phyloP scores from a whole-genome alignment of 1,140 invertebrate genomes.

The Camponotus pennsylvanicus region DNA sequence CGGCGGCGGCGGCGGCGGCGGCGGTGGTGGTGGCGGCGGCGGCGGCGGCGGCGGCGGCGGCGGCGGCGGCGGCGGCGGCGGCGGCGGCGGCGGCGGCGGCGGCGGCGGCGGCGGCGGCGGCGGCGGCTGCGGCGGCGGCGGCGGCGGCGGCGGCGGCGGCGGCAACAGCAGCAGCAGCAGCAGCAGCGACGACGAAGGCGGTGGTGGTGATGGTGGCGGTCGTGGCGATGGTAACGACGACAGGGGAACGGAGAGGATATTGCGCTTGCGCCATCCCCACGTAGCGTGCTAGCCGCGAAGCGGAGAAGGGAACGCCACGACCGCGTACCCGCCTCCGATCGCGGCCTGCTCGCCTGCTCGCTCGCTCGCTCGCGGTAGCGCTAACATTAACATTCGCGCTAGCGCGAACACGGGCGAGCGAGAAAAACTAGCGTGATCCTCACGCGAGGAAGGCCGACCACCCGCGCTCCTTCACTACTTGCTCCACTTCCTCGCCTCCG shows the following conservation, averaged over 20 bases:
- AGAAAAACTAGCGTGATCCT: conserved; percentile 34
- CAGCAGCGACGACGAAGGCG: conserved; percentile 65
- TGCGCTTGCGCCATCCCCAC: conserved; percentile 76
- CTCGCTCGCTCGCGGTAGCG: conserved; percentile 52
- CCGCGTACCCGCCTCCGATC: conserved; percentile 78
- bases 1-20: conserved; percentile 47
- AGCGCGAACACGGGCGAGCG: conserved; percentile 18
- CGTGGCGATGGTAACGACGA: conserved; percentile 22
- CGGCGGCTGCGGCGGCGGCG: conserved; percentile 63
- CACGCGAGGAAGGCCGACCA: conserved; percentile 74
- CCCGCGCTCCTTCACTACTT: conserved; percentile 77
- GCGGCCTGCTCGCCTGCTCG: conserved; percentile 70
- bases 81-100: conserved; percentile 58
- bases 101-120: conserved; percentile 28
- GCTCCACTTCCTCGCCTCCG: conserved; percentile 63
- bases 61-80: conserved; percentile 68
- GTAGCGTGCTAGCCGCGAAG: conserved; percentile 46
- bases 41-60: conserved; percentile 72
- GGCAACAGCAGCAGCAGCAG: not conserved
- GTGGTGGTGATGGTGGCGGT: conserved; percentile 1
- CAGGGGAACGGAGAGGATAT: conserved; percentile 55
- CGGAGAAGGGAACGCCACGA: conserved; percentile 63
- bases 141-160: not conserved
- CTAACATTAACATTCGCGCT: conserved; percentile 27
- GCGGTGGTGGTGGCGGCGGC: conserved; percentile 70